Percentiles rank a stretch among this genome's conserved stretches.
Conservation (phyloP, 2,797 vertebrate genomes). For the Enteromius radiatus region DNA sequence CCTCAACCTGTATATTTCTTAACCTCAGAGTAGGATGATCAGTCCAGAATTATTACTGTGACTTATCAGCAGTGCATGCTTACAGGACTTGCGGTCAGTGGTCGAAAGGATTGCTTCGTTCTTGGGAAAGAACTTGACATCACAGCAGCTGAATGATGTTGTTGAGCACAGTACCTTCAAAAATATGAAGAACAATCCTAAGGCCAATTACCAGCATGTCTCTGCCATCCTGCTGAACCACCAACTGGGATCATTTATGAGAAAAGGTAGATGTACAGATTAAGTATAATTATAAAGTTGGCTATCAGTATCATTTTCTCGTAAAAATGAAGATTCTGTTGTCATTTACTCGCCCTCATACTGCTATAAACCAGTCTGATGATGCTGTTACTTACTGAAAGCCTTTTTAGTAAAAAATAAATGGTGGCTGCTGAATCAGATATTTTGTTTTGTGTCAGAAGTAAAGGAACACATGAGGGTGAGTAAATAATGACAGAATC, state of each 20-base stretch:
- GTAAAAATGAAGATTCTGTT: neutral
- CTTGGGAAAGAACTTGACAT: slow-evolving; percentile 67
- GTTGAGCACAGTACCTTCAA: slow-evolving; percentile 70
- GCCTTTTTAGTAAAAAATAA: neutral
- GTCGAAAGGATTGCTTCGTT: slow-evolving; percentile 68
- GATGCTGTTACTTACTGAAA: neutral
- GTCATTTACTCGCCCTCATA: neutral
- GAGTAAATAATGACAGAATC: slow-evolving; percentile 1
- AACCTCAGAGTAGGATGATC: neutral
- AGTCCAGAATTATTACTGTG: neutral
- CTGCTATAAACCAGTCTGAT: neutral
- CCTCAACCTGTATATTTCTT: neutral
- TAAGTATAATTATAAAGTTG: neutral
- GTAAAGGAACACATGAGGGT: neutral
- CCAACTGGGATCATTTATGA: slow-evolving; percentile 65
- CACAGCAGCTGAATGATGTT: slow-evolving; percentile 63
- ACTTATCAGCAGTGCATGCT: neutral
- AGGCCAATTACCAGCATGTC: slow-evolving; percentile 66
- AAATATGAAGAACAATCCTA: slow-evolving; percentile 71
- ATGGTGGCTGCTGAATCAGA: neutral
- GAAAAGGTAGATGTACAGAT: slow-evolving; percentile 66
- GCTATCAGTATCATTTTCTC: neutral
- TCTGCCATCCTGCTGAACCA: slow-evolving; percentile 57
- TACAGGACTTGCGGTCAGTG: slow-evolving; percentile 64
- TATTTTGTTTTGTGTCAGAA: neutral